Evolutionary conservation across 2,797 vertebrate genomes (phyloP).

Genomic region (Cirrhinus mrigala): DNA sequence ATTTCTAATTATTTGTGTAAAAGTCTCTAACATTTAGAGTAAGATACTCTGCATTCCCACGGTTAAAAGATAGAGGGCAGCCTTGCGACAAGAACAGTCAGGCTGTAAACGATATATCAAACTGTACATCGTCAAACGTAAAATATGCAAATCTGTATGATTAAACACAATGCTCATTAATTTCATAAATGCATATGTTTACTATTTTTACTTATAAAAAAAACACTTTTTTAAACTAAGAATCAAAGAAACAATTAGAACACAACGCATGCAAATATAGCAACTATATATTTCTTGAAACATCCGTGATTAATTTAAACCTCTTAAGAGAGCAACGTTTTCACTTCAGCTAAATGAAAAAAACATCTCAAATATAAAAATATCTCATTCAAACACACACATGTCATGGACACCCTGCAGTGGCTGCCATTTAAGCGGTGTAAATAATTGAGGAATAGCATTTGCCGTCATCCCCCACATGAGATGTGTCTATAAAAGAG

Average conservation of each 20-base stretch:
- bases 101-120: neutral
- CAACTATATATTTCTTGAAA: neutral
- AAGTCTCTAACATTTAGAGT: neutral
- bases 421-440: constrained; percentile 87
- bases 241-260: constrained; percentile 43
- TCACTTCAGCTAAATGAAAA: neutral
- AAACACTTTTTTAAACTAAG: constrained; percentile 32
- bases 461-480: constrained; percentile 84
- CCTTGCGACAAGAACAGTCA: constrained; percentile 62
- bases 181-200: neutral
- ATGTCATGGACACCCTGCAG: constrained; percentile 72
- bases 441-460: constrained; percentile 89
- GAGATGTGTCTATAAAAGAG: constrained; percentile 83
- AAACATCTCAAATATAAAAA: constrained; percentile 19
- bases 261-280: neutral
- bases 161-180: constrained; percentile 6
- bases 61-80: constrained; percentile 63
- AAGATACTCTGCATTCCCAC: neutral
- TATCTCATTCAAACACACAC: constrained; percentile 42
- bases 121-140: neutral
- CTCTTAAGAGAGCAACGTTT: neutral
- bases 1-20: neutral
- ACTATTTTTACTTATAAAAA: neutral
- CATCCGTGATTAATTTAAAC: neutral
- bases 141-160: neutral